phyloP scores from a whole-genome alignment of 2,113 vertebrate genomes.

The Poecile atricapillus region DNA sequence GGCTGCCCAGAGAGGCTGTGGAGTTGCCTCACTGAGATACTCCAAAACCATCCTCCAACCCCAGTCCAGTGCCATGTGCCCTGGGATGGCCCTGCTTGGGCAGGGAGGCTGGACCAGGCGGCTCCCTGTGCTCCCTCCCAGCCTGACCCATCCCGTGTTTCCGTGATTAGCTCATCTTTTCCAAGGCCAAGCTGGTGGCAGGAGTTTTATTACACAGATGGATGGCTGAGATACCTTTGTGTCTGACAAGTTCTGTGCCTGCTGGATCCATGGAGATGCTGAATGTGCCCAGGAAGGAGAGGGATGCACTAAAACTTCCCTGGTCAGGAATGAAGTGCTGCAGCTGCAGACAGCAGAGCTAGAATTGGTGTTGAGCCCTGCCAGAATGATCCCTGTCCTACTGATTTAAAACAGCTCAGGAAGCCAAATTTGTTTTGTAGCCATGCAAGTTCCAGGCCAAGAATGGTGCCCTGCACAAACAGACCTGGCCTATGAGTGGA shows the following conservation, averaged over 20 bases:
- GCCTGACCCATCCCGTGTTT: neutral
- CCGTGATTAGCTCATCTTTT: neutral
- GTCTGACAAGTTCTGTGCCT: neutral
- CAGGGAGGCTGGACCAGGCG: neutral
- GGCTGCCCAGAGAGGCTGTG: neutral
- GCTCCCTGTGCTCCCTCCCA: neutral
- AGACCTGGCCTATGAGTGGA: neutral
- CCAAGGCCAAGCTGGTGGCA: neutral
- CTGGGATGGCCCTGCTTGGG: neutral
- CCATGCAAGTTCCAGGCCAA: neutral
- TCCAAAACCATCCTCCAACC: neutral
- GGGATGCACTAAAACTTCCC: neutral
- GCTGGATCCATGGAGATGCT: neutral
- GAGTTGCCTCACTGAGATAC: neutral
- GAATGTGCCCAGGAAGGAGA: neutral
- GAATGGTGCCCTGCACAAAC: neutral
- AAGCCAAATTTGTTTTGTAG: neutral
- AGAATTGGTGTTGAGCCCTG: neutral
- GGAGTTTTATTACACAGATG: neutral
- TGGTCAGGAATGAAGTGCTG: neutral
- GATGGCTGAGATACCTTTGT: neutral
- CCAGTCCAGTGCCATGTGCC: neutral
- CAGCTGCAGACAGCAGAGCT: neutral
- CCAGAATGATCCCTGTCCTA: neutral
- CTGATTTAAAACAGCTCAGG: neutral